Evolutionary conservation across 2,113 vertebrate species (phyloP).

Genomic region (Tragulus kanchil): DNA sequence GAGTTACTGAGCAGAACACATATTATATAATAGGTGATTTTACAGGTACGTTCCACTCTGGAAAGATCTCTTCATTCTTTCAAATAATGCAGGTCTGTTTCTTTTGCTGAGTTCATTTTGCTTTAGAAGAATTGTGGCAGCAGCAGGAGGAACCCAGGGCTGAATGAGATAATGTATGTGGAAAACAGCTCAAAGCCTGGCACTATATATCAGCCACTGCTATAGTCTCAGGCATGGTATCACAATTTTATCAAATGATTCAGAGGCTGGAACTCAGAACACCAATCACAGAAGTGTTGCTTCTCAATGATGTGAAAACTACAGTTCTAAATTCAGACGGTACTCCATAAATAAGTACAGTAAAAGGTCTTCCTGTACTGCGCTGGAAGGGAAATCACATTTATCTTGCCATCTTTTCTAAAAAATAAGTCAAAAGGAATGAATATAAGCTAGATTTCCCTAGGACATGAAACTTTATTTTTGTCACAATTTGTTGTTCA

Average conservation of each 20-base stretch:
- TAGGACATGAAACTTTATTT: not conserved
- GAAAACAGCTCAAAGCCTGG: not conserved
- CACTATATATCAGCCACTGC: not conserved
- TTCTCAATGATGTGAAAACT: not conserved
- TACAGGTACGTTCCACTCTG: not conserved
- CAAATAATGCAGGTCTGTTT: not conserved
- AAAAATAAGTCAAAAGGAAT: constrained; percentile 17
- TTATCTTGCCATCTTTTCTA: not conserved
- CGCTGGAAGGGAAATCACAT: not conserved
- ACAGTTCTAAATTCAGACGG: not conserved
- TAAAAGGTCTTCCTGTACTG: not conserved
- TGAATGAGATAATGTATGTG: not conserved
- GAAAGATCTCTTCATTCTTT: constrained; percentile 15
- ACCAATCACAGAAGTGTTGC: not conserved
- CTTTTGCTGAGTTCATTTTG: constrained; percentile 28
- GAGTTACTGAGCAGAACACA: not conserved
- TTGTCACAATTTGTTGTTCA: not conserved
- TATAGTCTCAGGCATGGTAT: not conserved
- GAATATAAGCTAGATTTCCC: not conserved
- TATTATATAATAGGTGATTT: not conserved
- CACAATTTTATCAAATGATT: not conserved
- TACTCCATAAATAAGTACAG: not conserved
- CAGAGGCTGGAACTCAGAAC: not conserved
- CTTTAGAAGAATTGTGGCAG: not conserved
- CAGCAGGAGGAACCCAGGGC: not conserved